Base-by-base conservation (phyloP, 2,113 vertebrate genomes). In the Hemibagrus wyckioides region DNA sequence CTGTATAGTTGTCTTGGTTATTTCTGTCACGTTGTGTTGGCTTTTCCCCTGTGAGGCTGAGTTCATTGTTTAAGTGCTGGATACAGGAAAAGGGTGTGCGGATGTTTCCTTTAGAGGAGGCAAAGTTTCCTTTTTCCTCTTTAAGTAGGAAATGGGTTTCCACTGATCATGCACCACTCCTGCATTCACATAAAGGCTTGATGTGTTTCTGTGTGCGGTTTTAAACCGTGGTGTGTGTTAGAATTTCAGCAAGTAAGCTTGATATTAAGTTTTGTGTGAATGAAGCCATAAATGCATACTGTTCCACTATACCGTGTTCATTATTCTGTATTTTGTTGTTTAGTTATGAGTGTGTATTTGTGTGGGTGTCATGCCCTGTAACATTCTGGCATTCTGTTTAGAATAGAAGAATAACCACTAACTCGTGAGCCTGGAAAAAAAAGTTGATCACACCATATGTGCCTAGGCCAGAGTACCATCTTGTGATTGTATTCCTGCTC, bases 61-160 rank as follows among this genome's bases (percentile, higher is more conserved):
- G 84, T 87, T 90, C 87, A 94, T 94, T 95, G 94, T 96, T 86
- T 92, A 56, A 65, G 89, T 92, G 87, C 94, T 92, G 95, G 95
- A 95, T 95, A 92, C 94, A 96, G 95, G 95, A 96, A 95, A 84
- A 94, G 94, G 95, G 95, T 94, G 94, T 93, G 93, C 87, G 89
- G 87, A 65, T 88, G 69, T 91, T 91, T 90, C 90, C 86, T 90
- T 89, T 89, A 84, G 89, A 91, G 90, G 88, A 57, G 57, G 86
- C 85, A 69, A 82, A 90, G 89, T 91, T 93, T 93, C 91, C 93
- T 90, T 89, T 94, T 95, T 95, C 94, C 94, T 94, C 93, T 93
- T 92, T 91, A 89, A 91, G 87, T 83, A 76, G 61, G 85, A 91
- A 86, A 84, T 88, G 21, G 56, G 86, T 21, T 36, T 88, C 59